phyloP scores from a whole-genome alignment of 2,888 invertebrate species.

The Tiphia femorata region DNA sequence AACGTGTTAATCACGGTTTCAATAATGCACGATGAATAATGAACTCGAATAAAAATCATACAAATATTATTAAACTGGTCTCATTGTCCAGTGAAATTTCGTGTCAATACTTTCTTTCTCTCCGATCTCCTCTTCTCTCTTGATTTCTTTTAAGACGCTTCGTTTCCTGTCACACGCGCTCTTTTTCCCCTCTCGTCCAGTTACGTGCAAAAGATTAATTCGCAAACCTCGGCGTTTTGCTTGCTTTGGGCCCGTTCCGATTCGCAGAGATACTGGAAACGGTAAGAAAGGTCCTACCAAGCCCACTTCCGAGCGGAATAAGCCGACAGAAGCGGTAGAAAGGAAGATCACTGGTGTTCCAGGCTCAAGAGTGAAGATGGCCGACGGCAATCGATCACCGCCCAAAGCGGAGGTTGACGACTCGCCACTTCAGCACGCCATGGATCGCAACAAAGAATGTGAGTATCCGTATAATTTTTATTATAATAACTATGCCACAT shows the following conservation, averaged over 20 bases:
- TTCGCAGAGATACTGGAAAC: conserved; percentile 49
- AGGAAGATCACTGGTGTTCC: conserved; percentile 56
- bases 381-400: conserved; percentile 76
- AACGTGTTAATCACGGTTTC: no score
- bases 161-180: no score
- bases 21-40: no score
- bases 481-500: no score
- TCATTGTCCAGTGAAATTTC: no score
- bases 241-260: conserved; percentile 37
- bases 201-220: conserved; percentile 52
- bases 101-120: no score
- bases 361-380: conserved; percentile 59
- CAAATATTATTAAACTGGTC: no score
- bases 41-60: no score
- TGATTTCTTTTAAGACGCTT: no score
- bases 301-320: conserved; percentile 52
- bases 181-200: no score
- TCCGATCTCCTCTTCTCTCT: no score
- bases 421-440: conserved; percentile 90
- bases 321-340: conserved; percentile 55
- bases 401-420: conserved; percentile 95
- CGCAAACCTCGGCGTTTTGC: conserved; percentile 49
- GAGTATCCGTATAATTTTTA: no score
- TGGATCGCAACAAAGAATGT: conserved; percentile 99
- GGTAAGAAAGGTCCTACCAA: conserved; percentile 59